Base-by-base conservation (phyloP, 53 echinoderm and acorn worm genomes). In the Actinopyga echinites region DNA sequence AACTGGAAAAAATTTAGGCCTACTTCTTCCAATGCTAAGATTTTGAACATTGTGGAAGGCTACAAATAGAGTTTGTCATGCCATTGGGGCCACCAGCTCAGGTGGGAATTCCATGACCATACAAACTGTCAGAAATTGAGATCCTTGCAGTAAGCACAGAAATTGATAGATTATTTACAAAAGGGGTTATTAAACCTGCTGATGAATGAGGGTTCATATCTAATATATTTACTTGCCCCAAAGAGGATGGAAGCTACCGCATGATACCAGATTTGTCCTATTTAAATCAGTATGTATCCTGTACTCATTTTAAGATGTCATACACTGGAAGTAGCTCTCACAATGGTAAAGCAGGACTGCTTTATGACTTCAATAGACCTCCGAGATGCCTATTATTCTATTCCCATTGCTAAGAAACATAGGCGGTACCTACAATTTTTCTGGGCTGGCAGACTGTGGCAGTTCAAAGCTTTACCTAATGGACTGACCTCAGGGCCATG, bases 291-390 rank as follows among this genome's bases (percentile, higher is more conserved):
- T 62, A 7, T 23, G 25, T 86, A 15, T 42, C 52, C 0, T 80
- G 80, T 33, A 8, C 49, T 6, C 86, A 86, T 67, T 86, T 90
- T 56, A 90, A 85, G 35, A 86, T 86, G 86, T 65, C n/a, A 86
- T 56, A 79, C 79, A 6, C n/a, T 86, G 33, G 36, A 86, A 33
- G 29, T 68, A 22, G 86, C 86, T 25, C 64, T 31, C 6, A n/a
- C 35, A 17, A 31, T 79, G 36, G 49, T 80, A 31, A 86, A 65
- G 13, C 53, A 44, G 34, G 49, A 79, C 49, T 85, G 86, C 64
- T 85, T 78, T 77, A 86, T 86, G 86, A 80, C 80, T 30, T 79
- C 68, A 45, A 20, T 86, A 30, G 86, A 86, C 65, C 69, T 86
- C 13, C 64, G 66, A 36, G 86, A 86, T 80, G 86, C 86, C 20